These are phyloP conservation scores for Champsocephalus gunnari DNA, from an alignment of 2,797 vertebrate species.

Conservation along the genomic window DNA sequence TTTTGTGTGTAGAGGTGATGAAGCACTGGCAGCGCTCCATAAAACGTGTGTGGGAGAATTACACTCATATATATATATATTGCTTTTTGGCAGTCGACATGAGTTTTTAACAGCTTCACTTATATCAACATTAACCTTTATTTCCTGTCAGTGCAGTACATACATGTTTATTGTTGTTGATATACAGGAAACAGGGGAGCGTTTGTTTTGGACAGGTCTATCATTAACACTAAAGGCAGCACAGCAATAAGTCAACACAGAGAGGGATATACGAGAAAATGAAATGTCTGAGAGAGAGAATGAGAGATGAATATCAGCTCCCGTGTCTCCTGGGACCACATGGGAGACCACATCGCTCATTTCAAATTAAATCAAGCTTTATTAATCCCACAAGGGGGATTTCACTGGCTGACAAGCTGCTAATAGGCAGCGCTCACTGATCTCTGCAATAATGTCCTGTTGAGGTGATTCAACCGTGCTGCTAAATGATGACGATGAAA, in stretches of 20 bases:
- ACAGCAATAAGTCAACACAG: not conserved
- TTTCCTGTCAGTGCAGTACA: not conserved
- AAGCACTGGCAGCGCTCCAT: constrained; percentile 6
- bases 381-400: constrained; percentile 70
- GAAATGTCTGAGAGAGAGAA: constrained; percentile 33
- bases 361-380: constrained; percentile 77
- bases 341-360: constrained; percentile 55
- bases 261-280: constrained; percentile 5
- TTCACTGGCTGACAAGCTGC: constrained; percentile 58
- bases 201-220: not conserved
- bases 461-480: constrained; percentile 40
- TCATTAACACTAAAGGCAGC: not conserved
- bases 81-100: not conserved
- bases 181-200: not conserved
- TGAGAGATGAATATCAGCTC: constrained; percentile 35
- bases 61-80: not conserved
- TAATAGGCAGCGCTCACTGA: constrained; percentile 63
- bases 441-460: constrained; percentile 51
- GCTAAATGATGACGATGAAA: constrained; percentile 56
- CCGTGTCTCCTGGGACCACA: constrained; percentile 33
- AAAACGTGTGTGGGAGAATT: constrained; percentile 1
- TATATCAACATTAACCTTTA: not conserved
- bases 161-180: not conserved
- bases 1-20: constrained; percentile 16
- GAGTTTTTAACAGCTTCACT: not conserved